Percentiles rank a stretch among this genome's conserved stretches.
phyloP scores from a whole-genome alignment of 1,140 invertebrate genomes.

The Eupeodes corollae region DNA sequence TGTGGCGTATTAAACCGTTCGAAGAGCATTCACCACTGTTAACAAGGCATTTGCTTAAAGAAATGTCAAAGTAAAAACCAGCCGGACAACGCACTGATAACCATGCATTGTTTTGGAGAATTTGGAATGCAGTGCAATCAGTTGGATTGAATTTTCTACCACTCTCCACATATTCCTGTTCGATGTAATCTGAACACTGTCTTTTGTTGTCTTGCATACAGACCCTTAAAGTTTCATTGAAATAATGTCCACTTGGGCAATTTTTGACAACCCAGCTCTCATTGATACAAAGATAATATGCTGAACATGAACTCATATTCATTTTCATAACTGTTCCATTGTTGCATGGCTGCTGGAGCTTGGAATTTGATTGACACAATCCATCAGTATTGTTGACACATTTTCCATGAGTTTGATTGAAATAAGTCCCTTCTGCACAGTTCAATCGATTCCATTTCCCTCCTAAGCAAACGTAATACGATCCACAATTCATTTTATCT shows the following conservation, averaged over 20 bases:
- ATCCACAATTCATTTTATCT: slow-evolving; percentile 12
- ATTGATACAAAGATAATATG: not conserved
- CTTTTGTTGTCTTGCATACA: slow-evolving; percentile 4
- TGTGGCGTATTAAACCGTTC: too few relatives aligned
- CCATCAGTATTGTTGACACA: slow-evolving; percentile 20
- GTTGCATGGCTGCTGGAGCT: not conserved
- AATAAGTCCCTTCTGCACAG: slow-evolving; percentile 29
- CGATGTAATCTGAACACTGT: not conserved
- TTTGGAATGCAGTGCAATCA: slow-evolving; percentile 23
- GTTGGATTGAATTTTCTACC: slow-evolving; percentile 10
- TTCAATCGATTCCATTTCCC: slow-evolving; percentile 27
- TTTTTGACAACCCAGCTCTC: slow-evolving; percentile 6
- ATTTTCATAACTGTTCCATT: not conserved
- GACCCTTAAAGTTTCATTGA: not conserved
- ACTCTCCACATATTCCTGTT: slow-evolving; percentile 5
- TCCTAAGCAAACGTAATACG: slow-evolving; percentile 28
- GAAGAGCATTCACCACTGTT: slow-evolving; percentile 20
- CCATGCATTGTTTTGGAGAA: slow-evolving; percentile 16
- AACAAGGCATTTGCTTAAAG: slow-evolving; percentile 12
- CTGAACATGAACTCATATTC: not conserved
- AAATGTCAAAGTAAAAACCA: slow-evolving; percentile 21
- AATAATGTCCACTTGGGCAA: slow-evolving; percentile 3
- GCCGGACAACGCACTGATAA: slow-evolving; percentile 15
- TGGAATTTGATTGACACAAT: slow-evolving; percentile 7
- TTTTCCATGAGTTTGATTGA: slow-evolving; percentile 21